Evolutionary conservation across 53 echinoderm and acorn worm species (phyloP).

Genomic region (Holothuria leucospilota): DNA sequence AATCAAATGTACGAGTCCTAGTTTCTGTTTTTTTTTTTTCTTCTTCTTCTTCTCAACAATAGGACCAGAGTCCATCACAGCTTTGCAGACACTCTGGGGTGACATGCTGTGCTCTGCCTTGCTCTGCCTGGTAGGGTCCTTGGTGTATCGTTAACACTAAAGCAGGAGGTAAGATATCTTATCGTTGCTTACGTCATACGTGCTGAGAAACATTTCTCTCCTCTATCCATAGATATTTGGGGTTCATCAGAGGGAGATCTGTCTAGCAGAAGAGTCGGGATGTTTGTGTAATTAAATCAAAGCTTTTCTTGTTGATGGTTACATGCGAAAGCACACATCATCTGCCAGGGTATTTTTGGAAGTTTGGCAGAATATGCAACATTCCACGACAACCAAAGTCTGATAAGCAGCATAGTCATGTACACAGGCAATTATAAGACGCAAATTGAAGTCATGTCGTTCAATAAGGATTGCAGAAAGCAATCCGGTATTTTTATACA

Average conservation of each 20-base stretch:
- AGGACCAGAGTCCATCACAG: not conserved
- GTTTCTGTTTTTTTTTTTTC: not conserved
- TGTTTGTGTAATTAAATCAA: slow-evolving; percentile 46
- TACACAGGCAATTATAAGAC: no score
- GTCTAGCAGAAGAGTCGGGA: slow-evolving; percentile 4
- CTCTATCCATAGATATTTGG: slow-evolving; percentile 32
- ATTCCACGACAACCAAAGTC: no score
- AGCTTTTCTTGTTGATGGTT: slow-evolving; percentile 16
- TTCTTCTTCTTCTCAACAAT: not conserved
- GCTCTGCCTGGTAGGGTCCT: slow-evolving; percentile 40
- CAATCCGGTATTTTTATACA: no score
- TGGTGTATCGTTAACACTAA: slow-evolving; percentile 31
- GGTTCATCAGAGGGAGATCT: slow-evolving; percentile 18
- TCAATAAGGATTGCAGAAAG: no score
- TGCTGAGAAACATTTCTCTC: slow-evolving; percentile 45
- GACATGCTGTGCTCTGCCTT: slow-evolving; percentile 41
- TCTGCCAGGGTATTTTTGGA: no score
- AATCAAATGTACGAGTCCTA: not conserved
- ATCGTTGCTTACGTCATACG: slow-evolving; percentile 46
- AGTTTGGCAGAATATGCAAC: no score
- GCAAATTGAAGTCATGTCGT: no score
- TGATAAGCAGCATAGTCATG: no score
- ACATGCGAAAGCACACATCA: not conserved
- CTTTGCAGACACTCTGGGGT: slow-evolving; percentile 16
- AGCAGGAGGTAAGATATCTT: slow-evolving; percentile 38